A percentile compares a stretch with the other conserved stretches of the same genome.
These are phyloP conservation scores for Eutrigla gurnardus DNA, from an alignment of 2,797 vertebrate genomes.

Conservation along the genomic window DNA sequence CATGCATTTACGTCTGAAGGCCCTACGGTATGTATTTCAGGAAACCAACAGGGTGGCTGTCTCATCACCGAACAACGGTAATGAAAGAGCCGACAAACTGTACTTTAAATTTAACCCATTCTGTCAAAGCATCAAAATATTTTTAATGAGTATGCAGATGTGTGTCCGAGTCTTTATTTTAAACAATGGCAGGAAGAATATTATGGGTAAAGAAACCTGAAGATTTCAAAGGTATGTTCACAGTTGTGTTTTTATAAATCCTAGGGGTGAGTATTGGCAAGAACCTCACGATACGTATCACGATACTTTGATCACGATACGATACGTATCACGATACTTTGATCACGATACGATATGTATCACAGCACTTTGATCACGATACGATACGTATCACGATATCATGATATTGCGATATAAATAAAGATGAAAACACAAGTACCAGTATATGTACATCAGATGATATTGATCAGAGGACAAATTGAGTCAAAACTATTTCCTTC, in stretches of 20 bases:
- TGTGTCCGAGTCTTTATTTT: constrained; percentile 22
- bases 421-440: too few species aligned
- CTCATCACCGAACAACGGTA: constrained; percentile 37
- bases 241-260: background rate
- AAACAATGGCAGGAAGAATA: constrained; percentile 22
- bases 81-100: constrained; percentile 44
- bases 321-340: too few species aligned
- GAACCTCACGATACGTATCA: too few species aligned
- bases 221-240: background rate
- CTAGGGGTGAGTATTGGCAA: too few species aligned
- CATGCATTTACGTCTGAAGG: constrained; percentile 34
- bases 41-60: constrained; percentile 40
- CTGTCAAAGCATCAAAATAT: constrained; percentile 42
- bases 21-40: constrained; percentile 40
- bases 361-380: too few species aligned
- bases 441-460: too few species aligned
- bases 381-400: too few species aligned
- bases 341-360: too few species aligned
- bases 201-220: background rate
- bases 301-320: too few species aligned
- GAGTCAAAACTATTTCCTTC: too few species aligned
- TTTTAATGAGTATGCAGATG: constrained; percentile 13
- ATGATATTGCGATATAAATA: too few species aligned
- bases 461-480: too few species aligned
- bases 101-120: constrained; percentile 53